A percentile compares a stretch with the other conserved stretches of the same genome.
phyloP scores from a whole-genome alignment of 1,140 invertebrate genomes.

The Megathymus violae region DNA sequence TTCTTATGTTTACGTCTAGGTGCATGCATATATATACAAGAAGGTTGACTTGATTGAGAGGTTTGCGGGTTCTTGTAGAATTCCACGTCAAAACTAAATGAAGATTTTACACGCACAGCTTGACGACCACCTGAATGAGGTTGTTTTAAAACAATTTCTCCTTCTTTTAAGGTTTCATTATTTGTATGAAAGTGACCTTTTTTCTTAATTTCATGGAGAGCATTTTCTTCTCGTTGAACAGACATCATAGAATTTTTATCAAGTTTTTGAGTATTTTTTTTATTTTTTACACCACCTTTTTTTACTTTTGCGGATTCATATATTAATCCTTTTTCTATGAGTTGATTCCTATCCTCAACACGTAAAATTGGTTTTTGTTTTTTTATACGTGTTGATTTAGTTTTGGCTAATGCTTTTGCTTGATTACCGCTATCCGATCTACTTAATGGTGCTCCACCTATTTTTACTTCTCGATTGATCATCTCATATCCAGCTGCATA shows the following conservation, averaged over 20 bases:
- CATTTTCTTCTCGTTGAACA: no score
- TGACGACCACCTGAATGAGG: conserved; percentile 15
- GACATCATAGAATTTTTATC: no score
- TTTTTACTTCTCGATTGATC: conserved; percentile 20
- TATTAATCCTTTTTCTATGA: background rate
- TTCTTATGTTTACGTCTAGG: background rate
- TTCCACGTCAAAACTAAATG: conserved; percentile 34
- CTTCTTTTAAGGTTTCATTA: background rate
- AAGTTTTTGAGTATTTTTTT: no score
- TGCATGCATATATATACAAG: background rate
- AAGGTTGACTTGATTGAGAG: background rate
- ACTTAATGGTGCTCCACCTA: conserved; percentile 4
- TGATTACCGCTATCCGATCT: conserved; percentile 27
- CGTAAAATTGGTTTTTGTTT: conserved; percentile 28
- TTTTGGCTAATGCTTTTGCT: conserved; percentile 12
- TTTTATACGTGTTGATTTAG: background rate
- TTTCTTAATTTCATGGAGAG: no score
- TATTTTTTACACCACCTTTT: background rate
- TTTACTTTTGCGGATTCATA: background rate
- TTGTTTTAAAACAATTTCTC: background rate
- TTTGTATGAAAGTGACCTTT: background rate
- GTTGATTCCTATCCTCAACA: background rate
- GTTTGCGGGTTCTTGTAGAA: conserved; percentile 26
- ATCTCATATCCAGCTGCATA: background rate
- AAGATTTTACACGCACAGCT: conserved; percentile 35